Percentiles rank a stretch among this genome's conserved stretches.
These are phyloP conservation scores for Galerucella pusilla DNA, from an alignment of 2,888 invertebrate genomes.

Conservation along the genomic window DNA sequence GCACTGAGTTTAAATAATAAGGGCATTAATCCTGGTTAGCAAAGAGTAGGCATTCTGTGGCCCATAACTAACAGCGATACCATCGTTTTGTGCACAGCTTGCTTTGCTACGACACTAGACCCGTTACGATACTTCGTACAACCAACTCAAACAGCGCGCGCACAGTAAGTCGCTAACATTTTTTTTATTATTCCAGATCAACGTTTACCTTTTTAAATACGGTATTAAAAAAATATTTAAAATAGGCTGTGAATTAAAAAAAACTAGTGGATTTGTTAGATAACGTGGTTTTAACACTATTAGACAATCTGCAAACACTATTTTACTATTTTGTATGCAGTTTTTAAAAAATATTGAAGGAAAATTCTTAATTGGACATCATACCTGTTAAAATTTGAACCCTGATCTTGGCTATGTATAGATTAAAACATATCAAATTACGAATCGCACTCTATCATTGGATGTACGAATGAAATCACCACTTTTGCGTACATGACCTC, in stretches of 20 bases:
- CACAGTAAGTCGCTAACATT: constrained; percentile 43
- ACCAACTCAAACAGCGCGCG: constrained; percentile 28
- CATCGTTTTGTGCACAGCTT: constrained; percentile 56
- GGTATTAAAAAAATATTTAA: neutral
- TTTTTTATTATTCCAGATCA: constrained; percentile 29
- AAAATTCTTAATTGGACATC: no score
- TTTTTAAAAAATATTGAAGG: no score
- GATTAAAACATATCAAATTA: no score
- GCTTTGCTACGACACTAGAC: constrained; percentile 52
- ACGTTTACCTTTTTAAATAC: constrained; percentile 27
- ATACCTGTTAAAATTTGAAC: no score
- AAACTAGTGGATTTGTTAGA: neutral
- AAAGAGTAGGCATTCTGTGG: constrained; percentile 61
- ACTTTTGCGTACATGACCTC: no score
- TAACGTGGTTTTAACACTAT: neutral
- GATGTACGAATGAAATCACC: no score
- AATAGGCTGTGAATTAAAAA: constrained; percentile 2
- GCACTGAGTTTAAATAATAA: constrained; percentile 59
- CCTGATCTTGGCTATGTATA: no score
- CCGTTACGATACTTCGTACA: constrained; percentile 52
- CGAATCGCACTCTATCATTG: no score
- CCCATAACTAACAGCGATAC: constrained; percentile 63
- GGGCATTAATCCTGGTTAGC: constrained; percentile 62
- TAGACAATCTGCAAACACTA: no score
- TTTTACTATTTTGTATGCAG: no score